A percentile compares a stretch with the other conserved stretches of the same genome.
Conservation (phyloP, 2,888 invertebrate genomes). For the Yponomeuta evonymella region DNA sequence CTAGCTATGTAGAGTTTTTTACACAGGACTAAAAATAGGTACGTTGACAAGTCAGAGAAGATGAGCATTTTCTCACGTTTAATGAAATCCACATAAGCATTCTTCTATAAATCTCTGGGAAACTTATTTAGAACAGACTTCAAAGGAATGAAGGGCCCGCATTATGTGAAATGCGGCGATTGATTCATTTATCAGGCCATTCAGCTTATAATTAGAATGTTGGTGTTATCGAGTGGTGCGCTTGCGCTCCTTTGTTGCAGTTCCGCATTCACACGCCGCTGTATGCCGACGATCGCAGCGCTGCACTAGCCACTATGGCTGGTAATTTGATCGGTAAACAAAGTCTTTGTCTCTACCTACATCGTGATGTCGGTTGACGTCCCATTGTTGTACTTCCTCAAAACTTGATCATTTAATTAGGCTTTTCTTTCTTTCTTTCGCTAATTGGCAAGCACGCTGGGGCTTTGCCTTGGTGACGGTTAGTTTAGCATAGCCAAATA, state of each 20-base stretch:
- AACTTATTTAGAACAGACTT: not conserved
- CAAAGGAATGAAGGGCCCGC: not conserved
- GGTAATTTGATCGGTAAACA: conserved; percentile 38
- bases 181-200: not conserved
- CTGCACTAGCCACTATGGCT: conserved; percentile 11
- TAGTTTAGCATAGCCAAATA: no score
- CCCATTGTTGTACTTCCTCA: conserved; percentile 3
- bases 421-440: not conserved
- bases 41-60: no score
- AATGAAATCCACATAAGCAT: no score
- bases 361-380: not conserved
- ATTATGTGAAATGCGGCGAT: not conserved
- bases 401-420: not conserved
- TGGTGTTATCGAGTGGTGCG: not conserved
- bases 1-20: no score
- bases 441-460: not conserved
- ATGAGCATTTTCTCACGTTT: no score
- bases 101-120: no score
- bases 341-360: conserved; percentile 47
- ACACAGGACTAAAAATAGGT: no score
- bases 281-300: conserved; percentile 13
- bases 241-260: conserved; percentile 11
- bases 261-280: conserved; percentile 13
- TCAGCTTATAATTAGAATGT: not conserved
- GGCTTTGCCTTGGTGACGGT: no score